These are phyloP conservation scores for Hippoglossus hippoglossus DNA, from an alignment of 2,797 vertebrate genomes.

Conservation along the genomic window DNA sequence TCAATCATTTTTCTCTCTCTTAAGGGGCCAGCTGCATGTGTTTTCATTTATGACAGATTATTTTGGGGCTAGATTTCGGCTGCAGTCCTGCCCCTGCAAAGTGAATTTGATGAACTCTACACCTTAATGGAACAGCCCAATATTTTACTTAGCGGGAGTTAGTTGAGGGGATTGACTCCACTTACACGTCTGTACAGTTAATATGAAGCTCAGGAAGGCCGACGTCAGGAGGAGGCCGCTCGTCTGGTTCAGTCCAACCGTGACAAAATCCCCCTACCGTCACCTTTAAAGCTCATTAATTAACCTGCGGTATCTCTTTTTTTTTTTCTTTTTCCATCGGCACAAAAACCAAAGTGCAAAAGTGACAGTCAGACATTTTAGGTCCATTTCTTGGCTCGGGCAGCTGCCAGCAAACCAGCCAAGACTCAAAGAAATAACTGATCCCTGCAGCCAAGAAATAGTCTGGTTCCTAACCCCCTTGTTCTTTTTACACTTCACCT, in stretches of 20 bases:
- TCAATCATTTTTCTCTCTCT: slow-evolving; percentile 68
- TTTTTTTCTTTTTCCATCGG: background rate
- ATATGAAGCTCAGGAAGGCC: background rate
- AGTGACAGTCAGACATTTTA: background rate
- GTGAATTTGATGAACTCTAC: background rate
- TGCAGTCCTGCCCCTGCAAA: slow-evolving; percentile 17
- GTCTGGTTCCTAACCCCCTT: background rate
- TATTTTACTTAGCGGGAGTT: background rate
- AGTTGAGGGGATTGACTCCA: background rate
- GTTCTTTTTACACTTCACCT: slow-evolving; percentile 15
- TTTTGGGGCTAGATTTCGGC: slow-evolving; percentile 39
- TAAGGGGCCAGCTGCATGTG: slow-evolving; percentile 52
- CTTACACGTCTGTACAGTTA: background rate
- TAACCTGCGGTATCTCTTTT: background rate
- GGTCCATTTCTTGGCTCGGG: background rate
- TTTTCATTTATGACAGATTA: slow-evolving; percentile 74
- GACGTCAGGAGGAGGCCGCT: background rate
- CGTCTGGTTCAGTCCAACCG: background rate
- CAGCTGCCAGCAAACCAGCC: background rate
- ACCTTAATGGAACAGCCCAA: background rate
- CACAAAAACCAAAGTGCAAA: background rate
- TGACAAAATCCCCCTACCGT: background rate
- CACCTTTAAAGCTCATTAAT: background rate
- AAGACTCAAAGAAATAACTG: background rate
- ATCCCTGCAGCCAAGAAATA: slow-evolving; percentile 1